A percentile compares a stretch with the other conserved stretches of the same genome.
These are phyloP conservation scores for Anoplolepis gracilipes DNA, from an alignment of 1,140 invertebrate genomes.

Conservation along the genomic window DNA sequence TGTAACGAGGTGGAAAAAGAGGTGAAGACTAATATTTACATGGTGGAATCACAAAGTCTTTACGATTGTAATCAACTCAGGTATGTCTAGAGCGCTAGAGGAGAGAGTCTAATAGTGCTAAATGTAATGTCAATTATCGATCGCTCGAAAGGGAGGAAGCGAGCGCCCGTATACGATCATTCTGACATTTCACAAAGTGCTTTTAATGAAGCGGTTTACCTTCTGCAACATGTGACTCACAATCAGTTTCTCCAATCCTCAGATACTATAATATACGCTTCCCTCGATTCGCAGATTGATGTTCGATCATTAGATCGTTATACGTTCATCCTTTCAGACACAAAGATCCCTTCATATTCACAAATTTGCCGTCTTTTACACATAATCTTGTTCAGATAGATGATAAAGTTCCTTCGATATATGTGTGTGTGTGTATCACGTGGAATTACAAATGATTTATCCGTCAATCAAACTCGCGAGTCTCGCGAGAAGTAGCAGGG, in stretches of 20 bases:
- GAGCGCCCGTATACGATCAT: neutral
- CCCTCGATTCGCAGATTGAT: neutral
- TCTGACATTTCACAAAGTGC: neutral
- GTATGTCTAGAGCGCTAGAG: neutral
- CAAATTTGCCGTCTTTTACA: neutral
- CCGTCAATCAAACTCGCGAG: neutral
- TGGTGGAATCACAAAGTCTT: conserved; percentile 57
- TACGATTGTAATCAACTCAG: conserved; percentile 48
- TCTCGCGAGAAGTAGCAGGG: neutral
- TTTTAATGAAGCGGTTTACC: neutral
- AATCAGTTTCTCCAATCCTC: neutral
- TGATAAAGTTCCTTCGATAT: neutral
- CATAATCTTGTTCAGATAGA: neutral
- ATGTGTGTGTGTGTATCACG: neutral
- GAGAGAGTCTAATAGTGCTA: neutral
- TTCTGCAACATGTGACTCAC: neutral
- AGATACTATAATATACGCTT: neutral
- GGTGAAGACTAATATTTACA: conserved; percentile 61
- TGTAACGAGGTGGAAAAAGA: conserved; percentile 23
- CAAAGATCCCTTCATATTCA: too few relatives aligned
- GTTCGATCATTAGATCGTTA: neutral
- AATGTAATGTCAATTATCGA: conserved; percentile 15
- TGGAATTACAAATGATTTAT: neutral
- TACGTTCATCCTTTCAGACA: neutral
- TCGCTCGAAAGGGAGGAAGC: neutral